Base-by-base conservation (phyloP, 2,797 vertebrate genomes). In the Ctenopoma multispine region DNA sequence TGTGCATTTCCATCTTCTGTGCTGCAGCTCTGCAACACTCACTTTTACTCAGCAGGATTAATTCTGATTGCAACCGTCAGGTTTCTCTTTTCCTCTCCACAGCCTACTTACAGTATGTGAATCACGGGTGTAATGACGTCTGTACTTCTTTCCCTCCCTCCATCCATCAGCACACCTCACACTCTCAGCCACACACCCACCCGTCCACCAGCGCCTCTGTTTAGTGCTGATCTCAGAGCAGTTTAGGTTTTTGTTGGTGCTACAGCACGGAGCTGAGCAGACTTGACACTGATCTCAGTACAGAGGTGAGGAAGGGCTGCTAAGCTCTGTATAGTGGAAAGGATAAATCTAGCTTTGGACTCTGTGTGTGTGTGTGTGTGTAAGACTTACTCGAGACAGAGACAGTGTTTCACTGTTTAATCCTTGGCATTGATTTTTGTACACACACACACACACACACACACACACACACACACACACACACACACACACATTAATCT, bases 281-380 rank as follows among this genome's bases (percentile, higher is more conserved):
- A 59, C 46, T 43, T 62, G 54, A 72, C 64, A 63, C 74, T 83
- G 82, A 83, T 74, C 79, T 68, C 58, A 74, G 84, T 75, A 82
- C 80, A 88, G 72, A 79, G 79, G 65, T 88, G 68, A 81, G 73
- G 47, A 41, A 56, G 43, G 56, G 67, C n/a, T 15, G 38, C 21
- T 61, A 80, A 83, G 62, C 49, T 66, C 49, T 11, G 54, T 53
- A 27, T 11, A 63, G 46, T 69, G 57, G 50, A 80, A 34, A 49
- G 72, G 59, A 83, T 82, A 31, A 68, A 64, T 64, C 68, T 56
- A 58, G 70, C n/a, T 70, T 60, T 68, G 41, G 48, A 63, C 21
- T 49, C 18, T 72, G 55, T 63, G 59, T 61, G 63, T 72, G 34
- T 62, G 50, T 44, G 41, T 59, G 62, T 57, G 50, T 58, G 60